Evolutionary conservation across 1,140 invertebrate genomes (phyloP).

Genomic region (Diabrotica virgifera): DNA sequence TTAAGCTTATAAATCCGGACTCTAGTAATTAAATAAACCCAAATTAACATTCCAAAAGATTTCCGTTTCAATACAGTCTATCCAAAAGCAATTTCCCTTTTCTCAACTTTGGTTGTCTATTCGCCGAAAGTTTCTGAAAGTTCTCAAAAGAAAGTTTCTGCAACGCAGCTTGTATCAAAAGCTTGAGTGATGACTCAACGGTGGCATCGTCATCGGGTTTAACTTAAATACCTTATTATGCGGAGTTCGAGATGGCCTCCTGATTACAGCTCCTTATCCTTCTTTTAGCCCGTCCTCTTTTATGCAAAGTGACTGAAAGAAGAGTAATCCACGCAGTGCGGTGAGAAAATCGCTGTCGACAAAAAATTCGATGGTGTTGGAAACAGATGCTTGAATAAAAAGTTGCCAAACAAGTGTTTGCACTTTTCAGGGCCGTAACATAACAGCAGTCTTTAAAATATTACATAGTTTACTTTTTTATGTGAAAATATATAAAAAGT

Average conservation of each 20-base stretch:
- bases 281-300: background rate
- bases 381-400: background rate
- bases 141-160: background rate
- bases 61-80: too few relatives aligned
- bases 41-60: too few relatives aligned
- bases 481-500: too few relatives aligned
- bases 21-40: too few relatives aligned
- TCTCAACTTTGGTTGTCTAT: background rate
- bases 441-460: too few relatives aligned
- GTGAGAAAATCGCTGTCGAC: background rate
- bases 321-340: background rate
- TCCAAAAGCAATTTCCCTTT: too few relatives aligned
- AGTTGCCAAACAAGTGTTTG: background rate
- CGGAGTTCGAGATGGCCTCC: constrained; percentile 1
- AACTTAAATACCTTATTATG: constrained; percentile 10
- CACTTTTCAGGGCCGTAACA: background rate
- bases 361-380: background rate
- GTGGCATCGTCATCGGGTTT: background rate
- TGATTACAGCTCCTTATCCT: background rate
- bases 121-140: background rate
- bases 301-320: background rate
- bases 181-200: constrained; percentile 5
- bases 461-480: too few relatives aligned
- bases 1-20: too few relatives aligned
- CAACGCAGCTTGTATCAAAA: constrained; percentile 7